Evolutionary conservation across 1,140 invertebrate genomes (phyloP).

Genomic region (Zaprionus inermis): DNA sequence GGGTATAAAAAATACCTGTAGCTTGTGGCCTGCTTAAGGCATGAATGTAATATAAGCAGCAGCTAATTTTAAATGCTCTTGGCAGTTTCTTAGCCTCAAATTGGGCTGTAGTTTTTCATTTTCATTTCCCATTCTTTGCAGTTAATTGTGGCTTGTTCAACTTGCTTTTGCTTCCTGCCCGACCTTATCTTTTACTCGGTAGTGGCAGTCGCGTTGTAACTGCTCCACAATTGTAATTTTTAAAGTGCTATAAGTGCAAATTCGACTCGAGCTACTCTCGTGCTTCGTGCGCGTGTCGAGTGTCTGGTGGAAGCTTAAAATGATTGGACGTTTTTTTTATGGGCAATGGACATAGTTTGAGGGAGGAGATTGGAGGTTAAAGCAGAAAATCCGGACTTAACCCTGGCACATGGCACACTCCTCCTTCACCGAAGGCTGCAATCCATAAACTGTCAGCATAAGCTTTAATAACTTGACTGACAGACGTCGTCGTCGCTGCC

Average conservation of each 20-base stretch:
- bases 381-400: conserved; percentile 37
- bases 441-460: conserved; percentile 53
- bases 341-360: conserved; percentile 18
- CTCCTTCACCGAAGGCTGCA: conserved; percentile 14
- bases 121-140: background rate
- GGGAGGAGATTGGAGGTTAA: background rate
- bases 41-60: background rate
- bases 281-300: conserved; percentile 6
- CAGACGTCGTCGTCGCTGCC: background rate
- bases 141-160: background rate
- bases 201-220: background rate
- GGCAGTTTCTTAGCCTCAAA: background rate
- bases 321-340: conserved; percentile 51
- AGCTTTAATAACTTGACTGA: conserved; percentile 67
- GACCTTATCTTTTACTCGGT: background rate
- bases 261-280: background rate
- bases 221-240: conserved; percentile 9
- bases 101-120: background rate
- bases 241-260: conserved; percentile 1
- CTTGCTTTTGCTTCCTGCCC: background rate
- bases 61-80: background rate
- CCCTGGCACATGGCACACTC: conserved; percentile 17
- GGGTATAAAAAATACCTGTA: background rate
- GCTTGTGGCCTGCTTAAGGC: background rate
- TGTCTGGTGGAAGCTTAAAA: conserved; percentile 25